Percentiles rank a stretch among this genome's conserved stretches.
Conservation (phyloP, 2,888 invertebrate genomes). For the Pseudococcus viburni region DNA sequence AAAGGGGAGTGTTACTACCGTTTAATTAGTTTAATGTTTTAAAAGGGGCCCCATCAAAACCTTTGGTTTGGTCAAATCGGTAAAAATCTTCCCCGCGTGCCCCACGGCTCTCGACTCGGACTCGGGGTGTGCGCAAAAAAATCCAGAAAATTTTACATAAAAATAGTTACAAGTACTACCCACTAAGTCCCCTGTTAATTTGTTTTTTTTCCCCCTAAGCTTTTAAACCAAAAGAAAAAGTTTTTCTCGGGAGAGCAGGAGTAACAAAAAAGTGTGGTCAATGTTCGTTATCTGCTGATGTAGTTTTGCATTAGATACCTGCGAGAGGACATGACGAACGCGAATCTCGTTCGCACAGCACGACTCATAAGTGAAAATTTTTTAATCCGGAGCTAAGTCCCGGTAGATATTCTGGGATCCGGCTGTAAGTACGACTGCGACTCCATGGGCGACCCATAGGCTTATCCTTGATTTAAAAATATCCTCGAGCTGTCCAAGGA, state of each 20-base stretch:
- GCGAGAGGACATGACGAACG: not conserved
- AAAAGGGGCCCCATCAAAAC: constrained; percentile 24
- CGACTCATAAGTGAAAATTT: not conserved
- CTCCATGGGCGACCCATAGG: constrained; percentile 29
- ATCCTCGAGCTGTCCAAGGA: constrained; percentile 1
- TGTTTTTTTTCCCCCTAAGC: not conserved
- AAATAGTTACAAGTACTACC: not conserved
- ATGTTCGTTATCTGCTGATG: not conserved
- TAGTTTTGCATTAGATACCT: no score
- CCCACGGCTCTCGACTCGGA: not conserved
- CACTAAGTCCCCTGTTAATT: not conserved
- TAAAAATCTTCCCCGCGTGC: not conserved
- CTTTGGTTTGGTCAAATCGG: not conserved
- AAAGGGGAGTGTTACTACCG: constrained; percentile 21
- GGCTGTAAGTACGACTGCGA: not conserved
- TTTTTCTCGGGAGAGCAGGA: not conserved
- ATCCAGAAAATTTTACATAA: not conserved
- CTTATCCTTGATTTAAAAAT: constrained; percentile 5
- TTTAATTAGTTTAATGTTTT: constrained; percentile 38
- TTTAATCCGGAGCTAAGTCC: not conserved
- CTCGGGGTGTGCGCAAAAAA: constrained; percentile 12
- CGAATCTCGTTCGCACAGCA: not conserved
- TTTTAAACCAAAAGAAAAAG: not conserved
- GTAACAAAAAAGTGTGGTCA: not conserved
- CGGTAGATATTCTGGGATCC: no score